Base-by-base conservation (phyloP, 2,113 vertebrate genomes). In the Macrotus californicus region DNA sequence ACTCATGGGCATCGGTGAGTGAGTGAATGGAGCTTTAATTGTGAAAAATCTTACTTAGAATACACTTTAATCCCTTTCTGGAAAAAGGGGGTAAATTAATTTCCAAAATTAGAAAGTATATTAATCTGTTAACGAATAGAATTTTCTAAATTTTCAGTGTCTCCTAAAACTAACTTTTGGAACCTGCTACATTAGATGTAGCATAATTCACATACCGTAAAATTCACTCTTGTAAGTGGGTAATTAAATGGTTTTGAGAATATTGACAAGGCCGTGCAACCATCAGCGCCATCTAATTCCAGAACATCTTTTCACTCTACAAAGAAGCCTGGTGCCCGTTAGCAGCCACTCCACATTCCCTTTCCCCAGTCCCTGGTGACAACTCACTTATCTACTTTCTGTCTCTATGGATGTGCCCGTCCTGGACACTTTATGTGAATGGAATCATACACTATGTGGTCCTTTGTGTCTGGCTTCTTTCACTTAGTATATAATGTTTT, bases 391-490 rank as follows among this genome's bases (percentile, higher is more conserved):
- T 85, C 66, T 87, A 29, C 21, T 87, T 48, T 93, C 41, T 66
- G 31, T 89, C 46, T 87, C 72, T 82, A 39, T 10, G 31, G 66
- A 72, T 92, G 91, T 89, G 52, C 72, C 29, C 73, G 52, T 61
- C 92, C 87, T 91, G 80, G 76, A 84, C 19, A 87, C 89, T 94
- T 92, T 59, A 87, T 72, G 89, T 48, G 61, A 93, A 90, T 67
- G 77, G 61, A 86, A 83, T 88, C 34, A 91, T 75, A 59, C 31
- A 43, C 21, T 24, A 64, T 31, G 54, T 41, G 43, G 48, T 79
- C 50, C 52, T 87, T 67, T 50, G 77, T 79, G 36, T 86, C 75
- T 86, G 73, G 73, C 41, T 97, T 93, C 61, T 95, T 95, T 95
- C 76, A 85, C 31, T 95, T 72, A 46, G 87, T 36, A 29, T 48